phyloP scores from a whole-genome alignment of 2,113 vertebrate species.

The Erythrocercus mccallii region DNA sequence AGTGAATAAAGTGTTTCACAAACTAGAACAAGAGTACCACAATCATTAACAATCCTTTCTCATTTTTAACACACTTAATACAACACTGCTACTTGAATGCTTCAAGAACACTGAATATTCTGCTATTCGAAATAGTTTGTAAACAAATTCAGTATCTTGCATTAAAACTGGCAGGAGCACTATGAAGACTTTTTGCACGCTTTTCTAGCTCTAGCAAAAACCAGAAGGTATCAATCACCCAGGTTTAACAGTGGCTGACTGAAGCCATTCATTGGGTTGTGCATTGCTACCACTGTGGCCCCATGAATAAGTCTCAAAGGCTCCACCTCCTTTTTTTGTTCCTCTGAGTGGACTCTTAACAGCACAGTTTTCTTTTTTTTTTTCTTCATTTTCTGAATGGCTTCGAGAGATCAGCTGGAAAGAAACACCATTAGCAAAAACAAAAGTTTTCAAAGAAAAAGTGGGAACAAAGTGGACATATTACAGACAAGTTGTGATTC shows the following conservation, averaged over 20 bases:
- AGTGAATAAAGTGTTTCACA: neutral
- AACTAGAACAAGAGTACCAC: neutral
- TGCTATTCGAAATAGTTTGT: neutral
- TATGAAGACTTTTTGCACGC: slow-evolving; percentile 37
- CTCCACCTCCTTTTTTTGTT: slow-evolving; percentile 73
- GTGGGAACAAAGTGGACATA: slow-evolving; percentile 67
- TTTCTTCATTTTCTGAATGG: slow-evolving; percentile 66
- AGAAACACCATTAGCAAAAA: slow-evolving; percentile 70
- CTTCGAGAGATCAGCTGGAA: slow-evolving; percentile 78
- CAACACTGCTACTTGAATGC: neutral
- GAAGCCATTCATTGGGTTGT: slow-evolving; percentile 80
- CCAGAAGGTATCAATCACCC: slow-evolving; percentile 85
- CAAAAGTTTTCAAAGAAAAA: slow-evolving; percentile 75
- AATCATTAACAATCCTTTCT: neutral
- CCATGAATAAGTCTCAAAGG: slow-evolving; percentile 81
- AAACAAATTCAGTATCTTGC: slow-evolving; percentile 16
- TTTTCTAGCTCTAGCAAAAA: slow-evolving; percentile 8
- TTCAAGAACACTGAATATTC: neutral
- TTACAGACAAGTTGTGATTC: slow-evolving; percentile 82
- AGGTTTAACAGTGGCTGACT: slow-evolving; percentile 80
- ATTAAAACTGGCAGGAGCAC: slow-evolving; percentile 40
- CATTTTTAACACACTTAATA: neutral
- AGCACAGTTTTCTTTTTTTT: slow-evolving; percentile 56
- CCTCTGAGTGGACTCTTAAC: slow-evolving; percentile 85
- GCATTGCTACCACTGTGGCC: slow-evolving; percentile 78